Base-by-base conservation (phyloP, 2,113 vertebrate species). In the Dinomys branickii region DNA sequence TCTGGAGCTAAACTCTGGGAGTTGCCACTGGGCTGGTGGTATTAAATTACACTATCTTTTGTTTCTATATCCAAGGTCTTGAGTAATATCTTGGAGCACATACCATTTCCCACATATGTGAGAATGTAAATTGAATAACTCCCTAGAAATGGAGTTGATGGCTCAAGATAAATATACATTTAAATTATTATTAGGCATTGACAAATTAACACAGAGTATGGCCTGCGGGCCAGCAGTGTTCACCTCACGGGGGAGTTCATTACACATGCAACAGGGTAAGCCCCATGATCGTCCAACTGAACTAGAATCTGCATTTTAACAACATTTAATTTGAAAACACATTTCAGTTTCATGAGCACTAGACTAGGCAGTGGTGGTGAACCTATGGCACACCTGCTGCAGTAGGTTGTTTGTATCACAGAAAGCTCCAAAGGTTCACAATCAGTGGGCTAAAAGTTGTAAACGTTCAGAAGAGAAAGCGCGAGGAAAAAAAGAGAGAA, bases 11-110 rank as follows among this genome's bases (percentile, higher is more conserved):
- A 75, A 92, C 50, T 83, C 75, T 65, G 28, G 12, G 7, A 22
- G 2, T 75, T 61, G 35, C 38, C 38, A 47, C 14, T 38, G 44
- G 54, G 50, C 5, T 85, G 35, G 44, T 85, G 50, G 41, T 91
- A 81, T 67, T 88, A 95, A 83, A 59, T 82, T 71, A 88, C 71
- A 71, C n/a, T 71, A 41, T 71, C 71, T 44, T 73, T 41, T 73
- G 71, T 10, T 73, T 73, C 44, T 3, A 41, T 14, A 44, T 41
- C 20, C 71, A 24, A 73, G n/a, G 2, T 9, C n/a, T 38, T 73
- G 38, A 73, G 71, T 73, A 44, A 73, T 22, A 44, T 73, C 71
- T 26, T 73, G n/a, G 38, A 41, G 19, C 22, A 44, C 38, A 44
- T 22, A 44, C 71, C 22, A 44, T 73, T 44, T 73, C 22, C 71